Base-by-base conservation (phyloP, 2,113 vertebrate genomes). In the Camelus bactrianus region DNA sequence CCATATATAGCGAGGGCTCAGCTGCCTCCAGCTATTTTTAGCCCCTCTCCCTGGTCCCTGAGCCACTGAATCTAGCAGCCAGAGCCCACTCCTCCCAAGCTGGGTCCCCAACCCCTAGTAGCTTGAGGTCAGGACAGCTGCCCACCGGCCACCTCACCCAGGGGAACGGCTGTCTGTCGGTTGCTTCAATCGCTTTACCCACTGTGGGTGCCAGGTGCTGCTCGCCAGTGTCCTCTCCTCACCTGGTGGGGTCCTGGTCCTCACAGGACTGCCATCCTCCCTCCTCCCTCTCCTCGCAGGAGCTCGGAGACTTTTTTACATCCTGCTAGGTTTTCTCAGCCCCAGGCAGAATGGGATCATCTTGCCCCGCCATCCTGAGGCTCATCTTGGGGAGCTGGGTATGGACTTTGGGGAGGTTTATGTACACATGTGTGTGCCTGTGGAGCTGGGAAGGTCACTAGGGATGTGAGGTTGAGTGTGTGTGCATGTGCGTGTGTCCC, bases 11-110 rank as follows among this genome's bases (percentile, higher is more conserved):
- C 69, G 96, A 97, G 96, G 72, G 73, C 92, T 96, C 98, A 97
- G 98, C 98, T 98, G 98, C 98, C 98, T 98, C 96, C 60, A 96
- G 98, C 99, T 99, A 99, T 99, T 99, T 99, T 99, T 99, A 99
- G 98, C 95, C 98, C 98, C 98, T 98, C 96, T 97, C 86, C 97
- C 98, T 97, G 97, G 98, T 98, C 97, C 98, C 83, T 98, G 98
- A 98, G 98, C 97, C 98, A 98, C 98, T 97, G 98, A 96, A 98
- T 98, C 98, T 94, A 94, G 97, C 97, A 98, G 95, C 80, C 94
- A 96, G 96, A 97, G 97, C 98, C 98, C 98, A 98, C 98, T 98
- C 98, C 98, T 98, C 98, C 97, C 96, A 94, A 97, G 97, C 97
- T 97, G 98, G 99, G 99, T 98, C 99, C 99, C 99, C 99, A 98